Base-by-base conservation (phyloP, 1,140 invertebrate species). In the Drosophila tsacasi region DNA sequence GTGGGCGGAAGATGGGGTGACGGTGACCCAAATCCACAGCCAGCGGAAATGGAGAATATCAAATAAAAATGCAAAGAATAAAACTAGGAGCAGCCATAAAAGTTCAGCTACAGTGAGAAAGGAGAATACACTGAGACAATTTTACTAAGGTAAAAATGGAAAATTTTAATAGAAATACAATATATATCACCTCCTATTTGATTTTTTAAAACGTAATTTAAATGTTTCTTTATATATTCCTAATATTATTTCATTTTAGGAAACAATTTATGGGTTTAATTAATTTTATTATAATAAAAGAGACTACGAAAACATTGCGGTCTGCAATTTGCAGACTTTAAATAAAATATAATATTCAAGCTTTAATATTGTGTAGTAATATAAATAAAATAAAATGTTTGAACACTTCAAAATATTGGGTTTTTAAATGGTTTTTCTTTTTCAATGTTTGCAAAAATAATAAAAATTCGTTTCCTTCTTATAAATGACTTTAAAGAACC, bases 11-110 rank as follows among this genome's bases (percentile, higher is more conserved):
- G 60, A 54, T 67, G 65, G 84, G 76, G 52, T 87, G 84, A 87
- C 84, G 76, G 52, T 87, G 84, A 87, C 84, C 84, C 84, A 87
- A 87, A 87, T 87, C 85, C 74, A 15, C 42, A 37, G 49, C 47
- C 25, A 68, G 52, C 68, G 62, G 50, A 67, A 80, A 73, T 87
- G 84, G 54, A 73, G 58, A 86, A 86, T 86, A 86, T 85, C 79
- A 86, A 86, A 85, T 82, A 86, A 78, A 81, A 73, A 73, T 61
- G 67, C 54, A 73, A 81, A 76, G 54, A 58, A 59, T 54, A 69
- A 62, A 81, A 77, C 66, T 44, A 78, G 46, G 49, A 59, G 66
- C 69, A 85, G 64, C 59, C 72, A 87, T 83, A 89, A 81, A 87
- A 89, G 40, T 65, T 44, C 44, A 58, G 46, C 37, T 23, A 55